These are phyloP conservation scores for Calcarius lapponicus DNA, from an alignment of 2,797 vertebrate species.

Conservation along the genomic window DNA sequence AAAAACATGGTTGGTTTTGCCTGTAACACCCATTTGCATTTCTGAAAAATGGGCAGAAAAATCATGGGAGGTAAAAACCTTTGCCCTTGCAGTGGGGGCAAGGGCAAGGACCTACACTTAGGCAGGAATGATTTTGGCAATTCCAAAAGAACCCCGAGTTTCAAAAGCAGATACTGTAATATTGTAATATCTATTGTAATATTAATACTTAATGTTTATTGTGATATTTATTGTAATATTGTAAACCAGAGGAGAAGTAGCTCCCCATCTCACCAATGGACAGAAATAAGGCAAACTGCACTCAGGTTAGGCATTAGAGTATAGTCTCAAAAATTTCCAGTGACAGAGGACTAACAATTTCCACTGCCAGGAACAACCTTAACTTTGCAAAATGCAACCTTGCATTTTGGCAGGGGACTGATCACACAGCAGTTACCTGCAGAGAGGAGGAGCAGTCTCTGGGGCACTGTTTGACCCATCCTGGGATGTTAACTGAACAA, in stretches of 20 bases:
- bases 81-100: not conserved
- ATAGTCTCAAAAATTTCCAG: not conserved
- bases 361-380: not conserved
- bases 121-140: not conserved
- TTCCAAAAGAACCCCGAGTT: not conserved
- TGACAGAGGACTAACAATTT: not conserved
- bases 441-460: not conserved
- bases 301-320: not conserved
- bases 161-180: not conserved
- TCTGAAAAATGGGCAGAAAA: not conserved
- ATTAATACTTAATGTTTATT: no score
- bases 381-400: not conserved
- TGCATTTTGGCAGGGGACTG: not conserved
- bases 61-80: no score
- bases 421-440: not conserved
- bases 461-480: not conserved
- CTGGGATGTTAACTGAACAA: not conserved
- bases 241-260: not conserved
- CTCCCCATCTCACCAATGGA: not conserved
- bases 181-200: no score
- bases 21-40: not conserved
- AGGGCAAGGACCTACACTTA: not conserved
- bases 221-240: no score
- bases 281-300: not conserved
- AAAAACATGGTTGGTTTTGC: not conserved